Evolutionary conservation across 2,113 vertebrate species (phyloP), one percentile per base, ranked within the genome.

Genomic region (Sakesphorus luctuosus): DNA sequence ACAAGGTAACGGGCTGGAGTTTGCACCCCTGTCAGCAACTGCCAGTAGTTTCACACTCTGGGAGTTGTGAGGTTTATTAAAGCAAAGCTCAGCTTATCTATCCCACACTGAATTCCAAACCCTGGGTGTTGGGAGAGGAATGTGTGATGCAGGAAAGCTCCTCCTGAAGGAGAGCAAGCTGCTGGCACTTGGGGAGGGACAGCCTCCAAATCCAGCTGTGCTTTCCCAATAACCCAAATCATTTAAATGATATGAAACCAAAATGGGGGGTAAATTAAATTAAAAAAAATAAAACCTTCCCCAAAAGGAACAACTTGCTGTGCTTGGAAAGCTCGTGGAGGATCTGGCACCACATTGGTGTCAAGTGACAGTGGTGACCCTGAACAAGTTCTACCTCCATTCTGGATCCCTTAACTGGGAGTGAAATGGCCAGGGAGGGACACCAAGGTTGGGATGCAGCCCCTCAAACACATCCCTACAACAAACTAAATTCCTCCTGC

Each of bases 101-200:
- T 72, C 90, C 90, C 78, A 93, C 77, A 1, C 90, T 43, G 88
- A 89, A 93, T 87, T 43, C 94, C 78, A 77, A 90, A 77, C 53
- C 58, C 36, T 31, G 77, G 62, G 74, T 10, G 35, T 10, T 4
- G 2, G 65, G 12, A 66, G 50, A 3, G 3, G 63, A 40, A 36
- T 0, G 6, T 7, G 68, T 44, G 77, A 87, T 50, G 73, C 46
- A 46, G 81, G 50, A 40, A 9, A 77, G 53, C 59, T 80, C 9
- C 1, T 63, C 46, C 72, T 7, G 46, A 63, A 31, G 66, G 35
- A 9, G 28, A 28, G 12, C 20, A 0, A 56, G 20, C 52, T 66
- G n/a, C 66, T 36, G 23, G 6, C 47, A 47, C 0, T 31, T 25
- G 1, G 4, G 1, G 10, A 84, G 52, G 56, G 56, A 33, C 26